Evolutionary conservation across 2,888 invertebrate species (phyloP), one percentile per base, ranked within the genome.

Genomic region (Pammene fasciana): DNA sequence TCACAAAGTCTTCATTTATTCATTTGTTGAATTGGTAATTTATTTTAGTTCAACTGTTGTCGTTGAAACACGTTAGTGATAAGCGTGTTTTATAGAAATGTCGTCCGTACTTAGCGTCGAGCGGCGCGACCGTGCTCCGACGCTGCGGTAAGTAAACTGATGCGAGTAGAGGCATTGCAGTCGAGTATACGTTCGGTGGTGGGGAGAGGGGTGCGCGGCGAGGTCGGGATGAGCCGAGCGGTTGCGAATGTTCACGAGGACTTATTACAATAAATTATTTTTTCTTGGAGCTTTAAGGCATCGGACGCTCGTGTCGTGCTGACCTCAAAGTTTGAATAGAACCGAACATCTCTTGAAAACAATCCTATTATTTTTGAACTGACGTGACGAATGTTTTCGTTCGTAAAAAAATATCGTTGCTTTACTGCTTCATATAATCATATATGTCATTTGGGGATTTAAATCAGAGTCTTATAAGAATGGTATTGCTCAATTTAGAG

Each of bases 231-330:
- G 87, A 85, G 83, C 89, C 92, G 93, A 93, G 85, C 83, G 82
- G 87, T 86, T 88, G 90, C 93, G 93, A 93, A 86, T 86, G 87
- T 85, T 86, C 89, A 88, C 93, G 92, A 92, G 82, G 87, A 87
- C 88, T 89, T 90, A 91, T 90, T 90, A 91, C 87, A 91, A 90
- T 90, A 91, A 90, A 90, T 91, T 88, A 88, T 90, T 88, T 89
- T 89, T 88, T 90, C 86, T 86, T 86, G 83, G 82, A 87, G 88
- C 87, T 90, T 88, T 85, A 83, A 84, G 84, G 86, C 84, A 87
- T 88, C 87, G 86, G 82, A 83, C 84, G 81, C 82, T 80, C 83
- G 83, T 84, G 83, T 83, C n/a, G 76, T 77, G 62, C 73, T 75
- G 81, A 84, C 85, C 85, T 80, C 85, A 86, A 86, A 87, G 79